A percentile compares a stretch with the other conserved stretches of the same genome.
These are phyloP conservation scores for Drosophila sordidapex DNA, from an alignment of 2,888 invertebrate species.

Conservation along the genomic window DNA sequence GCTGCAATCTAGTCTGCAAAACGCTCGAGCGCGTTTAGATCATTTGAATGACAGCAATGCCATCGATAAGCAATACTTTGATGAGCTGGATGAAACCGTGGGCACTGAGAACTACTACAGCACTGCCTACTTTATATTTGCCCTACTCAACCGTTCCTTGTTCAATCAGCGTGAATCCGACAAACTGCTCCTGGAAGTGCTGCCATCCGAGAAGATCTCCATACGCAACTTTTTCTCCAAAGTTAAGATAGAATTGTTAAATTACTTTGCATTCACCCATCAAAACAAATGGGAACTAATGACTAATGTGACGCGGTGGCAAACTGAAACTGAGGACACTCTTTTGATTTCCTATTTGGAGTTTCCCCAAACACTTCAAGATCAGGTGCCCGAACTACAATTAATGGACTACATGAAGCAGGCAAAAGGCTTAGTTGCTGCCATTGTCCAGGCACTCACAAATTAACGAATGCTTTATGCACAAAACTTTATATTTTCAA, in stretches of 20 bases:
- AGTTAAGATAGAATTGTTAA: slow-evolving; percentile 18
- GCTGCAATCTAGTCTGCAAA: slow-evolving; percentile 38
- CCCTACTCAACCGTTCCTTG: slow-evolving; percentile 44
- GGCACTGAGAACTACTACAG: slow-evolving; percentile 54
- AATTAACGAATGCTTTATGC: neutral
- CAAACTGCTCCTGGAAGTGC: slow-evolving; percentile 37
- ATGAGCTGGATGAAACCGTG: slow-evolving; percentile 38
- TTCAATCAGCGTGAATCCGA: slow-evolving; percentile 28
- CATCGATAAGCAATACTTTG: slow-evolving; percentile 57
- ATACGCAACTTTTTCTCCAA: slow-evolving; percentile 55
- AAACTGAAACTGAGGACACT: slow-evolving; percentile 38
- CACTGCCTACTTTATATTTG: slow-evolving; percentile 58
- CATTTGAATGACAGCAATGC: slow-evolving; percentile 31
- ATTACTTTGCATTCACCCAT: slow-evolving; percentile 35
- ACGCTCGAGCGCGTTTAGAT: slow-evolving; percentile 14
- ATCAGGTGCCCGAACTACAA: slow-evolving; percentile 50
- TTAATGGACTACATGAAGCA: slow-evolving; percentile 57
- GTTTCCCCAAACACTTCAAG: slow-evolving; percentile 46
- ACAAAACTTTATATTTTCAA: neutral
- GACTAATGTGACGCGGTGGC: slow-evolving; percentile 44
- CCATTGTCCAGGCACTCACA: slow-evolving; percentile 10
- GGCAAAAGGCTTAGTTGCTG: slow-evolving; percentile 27
- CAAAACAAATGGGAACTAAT: slow-evolving; percentile 41
- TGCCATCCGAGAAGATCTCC: slow-evolving; percentile 57
- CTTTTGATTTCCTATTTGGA: slow-evolving; percentile 43